phyloP scores from a whole-genome alignment of 2,113 vertebrate genomes.

The Cercopithecus mona region DNA sequence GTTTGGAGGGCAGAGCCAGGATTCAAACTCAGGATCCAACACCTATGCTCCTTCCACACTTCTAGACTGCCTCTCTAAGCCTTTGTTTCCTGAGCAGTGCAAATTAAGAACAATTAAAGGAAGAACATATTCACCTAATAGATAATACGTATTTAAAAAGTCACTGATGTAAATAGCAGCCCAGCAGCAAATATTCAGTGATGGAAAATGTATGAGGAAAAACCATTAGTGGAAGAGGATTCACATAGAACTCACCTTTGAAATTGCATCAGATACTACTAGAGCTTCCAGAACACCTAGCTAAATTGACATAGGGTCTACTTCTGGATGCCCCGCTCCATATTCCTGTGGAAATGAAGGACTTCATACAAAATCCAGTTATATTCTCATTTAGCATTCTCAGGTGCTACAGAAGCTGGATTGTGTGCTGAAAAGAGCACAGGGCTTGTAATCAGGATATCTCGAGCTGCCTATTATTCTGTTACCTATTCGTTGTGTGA shows the following conservation, averaged over 20 bases:
- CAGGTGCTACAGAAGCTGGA: not conserved
- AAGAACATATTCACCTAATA: not conserved
- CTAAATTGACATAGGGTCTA: not conserved
- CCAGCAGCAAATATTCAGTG: not conserved
- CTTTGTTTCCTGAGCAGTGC: not conserved
- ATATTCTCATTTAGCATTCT: not conserved
- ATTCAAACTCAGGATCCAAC: not conserved
- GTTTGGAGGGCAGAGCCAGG: not conserved
- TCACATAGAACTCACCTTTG: not conserved
- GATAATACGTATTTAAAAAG: not conserved
- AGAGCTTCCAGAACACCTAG: not conserved
- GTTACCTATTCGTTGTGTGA: not conserved
- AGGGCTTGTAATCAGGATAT: not conserved
- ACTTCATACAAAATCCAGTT: not conserved
- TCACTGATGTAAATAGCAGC: not conserved
- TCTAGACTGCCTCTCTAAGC: not conserved
- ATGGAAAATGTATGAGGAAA: constrained; percentile 1
- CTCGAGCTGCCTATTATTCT: not conserved
- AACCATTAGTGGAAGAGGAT: not conserved
- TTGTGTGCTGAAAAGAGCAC: not conserved
- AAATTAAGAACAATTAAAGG: not conserved
- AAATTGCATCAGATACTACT: not conserved
- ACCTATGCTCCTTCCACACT: not conserved
- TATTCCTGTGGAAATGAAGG: not conserved
- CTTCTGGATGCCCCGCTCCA: not conserved